These are phyloP conservation scores for Linnaemya vulpina DNA, from an alignment of 2,888 invertebrate genomes.

Conservation along the genomic window DNA sequence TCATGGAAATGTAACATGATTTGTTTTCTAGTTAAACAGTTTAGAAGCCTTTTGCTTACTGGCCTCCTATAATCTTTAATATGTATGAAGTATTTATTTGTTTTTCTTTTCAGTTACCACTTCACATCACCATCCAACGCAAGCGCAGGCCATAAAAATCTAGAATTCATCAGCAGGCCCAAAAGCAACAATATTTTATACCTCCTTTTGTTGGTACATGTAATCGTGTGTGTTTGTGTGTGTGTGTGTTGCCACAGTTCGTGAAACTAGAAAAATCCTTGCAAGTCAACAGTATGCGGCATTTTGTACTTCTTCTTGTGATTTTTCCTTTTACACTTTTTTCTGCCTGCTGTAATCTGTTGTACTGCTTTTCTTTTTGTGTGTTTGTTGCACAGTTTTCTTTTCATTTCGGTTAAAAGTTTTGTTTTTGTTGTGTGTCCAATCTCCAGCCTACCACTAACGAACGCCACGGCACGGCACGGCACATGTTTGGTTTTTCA, in stretches of 20 bases:
- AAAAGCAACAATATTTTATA: conserved; percentile 48
- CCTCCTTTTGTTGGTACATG: not conserved
- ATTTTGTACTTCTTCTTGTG: conserved; percentile 59
- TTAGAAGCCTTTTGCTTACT: not conserved
- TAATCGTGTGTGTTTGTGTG: not conserved
- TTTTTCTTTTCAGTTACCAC: conserved; percentile 28
- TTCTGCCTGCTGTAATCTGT: not conserved
- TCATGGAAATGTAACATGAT: no score
- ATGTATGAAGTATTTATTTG: conserved; percentile 13
- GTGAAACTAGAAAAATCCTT: conserved; percentile 31
- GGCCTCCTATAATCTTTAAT: conserved; percentile 2
- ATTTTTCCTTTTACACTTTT: conserved; percentile 30
- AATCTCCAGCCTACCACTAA: conserved; percentile 66
- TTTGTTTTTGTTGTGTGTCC: conserved; percentile 61
- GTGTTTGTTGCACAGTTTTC: conserved; percentile 40
- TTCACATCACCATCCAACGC: conserved; percentile 48
- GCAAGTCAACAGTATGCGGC: conserved; percentile 67
- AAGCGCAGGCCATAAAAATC: conserved; percentile 44
- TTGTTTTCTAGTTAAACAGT: no score
- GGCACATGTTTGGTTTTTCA: conserved; percentile 28
- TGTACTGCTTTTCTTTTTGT: no score
- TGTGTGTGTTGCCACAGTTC: conserved; percentile 24
- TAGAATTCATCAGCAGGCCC: conserved; percentile 50
- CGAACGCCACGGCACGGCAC: conserved; percentile 10
- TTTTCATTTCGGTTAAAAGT: conserved; percentile 23